These are phyloP conservation scores for Azemiops feae DNA, from an alignment of 2,113 vertebrate genomes.

Conservation along the genomic window DNA sequence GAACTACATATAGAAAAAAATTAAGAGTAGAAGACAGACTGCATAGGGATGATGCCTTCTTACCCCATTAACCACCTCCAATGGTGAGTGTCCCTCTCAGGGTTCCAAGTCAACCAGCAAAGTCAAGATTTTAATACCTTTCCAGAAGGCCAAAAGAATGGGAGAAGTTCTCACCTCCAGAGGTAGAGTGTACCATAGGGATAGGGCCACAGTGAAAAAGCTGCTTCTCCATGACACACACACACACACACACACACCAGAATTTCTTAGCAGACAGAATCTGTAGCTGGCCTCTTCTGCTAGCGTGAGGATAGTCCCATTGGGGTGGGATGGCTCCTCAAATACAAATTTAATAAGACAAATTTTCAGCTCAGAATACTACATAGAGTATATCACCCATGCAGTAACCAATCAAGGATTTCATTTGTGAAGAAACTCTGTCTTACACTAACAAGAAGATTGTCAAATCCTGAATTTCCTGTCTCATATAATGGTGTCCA, in stretches of 20 bases:
- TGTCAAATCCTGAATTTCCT: too few species aligned
- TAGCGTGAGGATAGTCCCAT: background rate
- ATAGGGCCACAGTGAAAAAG: background rate
- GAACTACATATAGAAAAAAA: background rate
- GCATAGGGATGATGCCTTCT: background rate
- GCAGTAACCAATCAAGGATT: background rate
- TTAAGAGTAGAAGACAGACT: background rate
- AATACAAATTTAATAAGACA: background rate
- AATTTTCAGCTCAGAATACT: background rate
- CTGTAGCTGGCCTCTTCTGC: background rate
- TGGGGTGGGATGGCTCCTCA: background rate
- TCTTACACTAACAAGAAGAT: too few species aligned
- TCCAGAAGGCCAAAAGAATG: background rate
- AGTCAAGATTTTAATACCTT: background rate
- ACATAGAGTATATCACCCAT: background rate
- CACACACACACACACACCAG: background rate
- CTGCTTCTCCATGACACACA: too few species aligned
- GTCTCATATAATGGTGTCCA: too few species aligned
- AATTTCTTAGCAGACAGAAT: background rate
- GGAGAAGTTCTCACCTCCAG: background rate
- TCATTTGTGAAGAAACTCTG: too few species aligned
- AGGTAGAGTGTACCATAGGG: background rate
- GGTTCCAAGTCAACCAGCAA: background rate
- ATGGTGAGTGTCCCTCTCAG: background rate
- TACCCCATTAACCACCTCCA: background rate